Conservation (phyloP, 2,888 invertebrate species). For the Rhagonycha fulva region DNA sequence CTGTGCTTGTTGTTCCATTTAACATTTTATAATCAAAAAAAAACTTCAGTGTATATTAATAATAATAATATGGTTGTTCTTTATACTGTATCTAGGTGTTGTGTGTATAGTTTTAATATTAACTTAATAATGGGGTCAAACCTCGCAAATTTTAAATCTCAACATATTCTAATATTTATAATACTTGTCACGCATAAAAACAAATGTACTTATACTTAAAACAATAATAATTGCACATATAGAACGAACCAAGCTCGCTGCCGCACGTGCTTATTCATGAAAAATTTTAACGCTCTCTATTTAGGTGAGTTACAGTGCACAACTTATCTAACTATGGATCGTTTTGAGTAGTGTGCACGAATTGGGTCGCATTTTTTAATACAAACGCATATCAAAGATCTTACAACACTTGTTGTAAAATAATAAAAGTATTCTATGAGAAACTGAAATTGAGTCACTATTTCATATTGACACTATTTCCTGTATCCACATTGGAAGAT, state of each 20-base stretch:
- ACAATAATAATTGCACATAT: constrained; percentile 28
- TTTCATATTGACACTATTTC: constrained; percentile 19
- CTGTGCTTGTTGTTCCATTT: constrained; percentile 53
- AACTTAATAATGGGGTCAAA: constrained; percentile 33
- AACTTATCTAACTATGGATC: constrained; percentile 39
- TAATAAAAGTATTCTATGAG: neutral
- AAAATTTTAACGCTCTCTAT: constrained; percentile 39
- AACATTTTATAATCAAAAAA: constrained; percentile 48
- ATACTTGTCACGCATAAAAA: constrained; percentile 30
- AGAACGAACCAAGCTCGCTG: constrained; percentile 30
- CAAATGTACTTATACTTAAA: constrained; percentile 32
- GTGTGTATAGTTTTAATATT: constrained; percentile 52
- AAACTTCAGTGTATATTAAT: constrained; percentile 43
- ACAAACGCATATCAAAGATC: neutral
- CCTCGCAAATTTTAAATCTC: constrained; percentile 31
- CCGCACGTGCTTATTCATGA: constrained; percentile 25
- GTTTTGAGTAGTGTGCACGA: constrained; percentile 10
- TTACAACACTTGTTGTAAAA: neutral
- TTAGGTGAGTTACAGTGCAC: constrained; percentile 43
- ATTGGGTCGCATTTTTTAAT: constrained; percentile 14
- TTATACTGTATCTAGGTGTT: constrained; percentile 56
- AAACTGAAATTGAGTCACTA: constrained; percentile 16
- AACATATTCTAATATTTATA: constrained; percentile 28
- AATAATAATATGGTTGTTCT: constrained; percentile 48
- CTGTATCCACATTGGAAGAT: constrained; percentile 10